Evolutionary conservation across 1,140 invertebrate genomes (phyloP), one percentile per base, ranked within the genome.

Genomic region (Sinonovacula constricta): DNA sequence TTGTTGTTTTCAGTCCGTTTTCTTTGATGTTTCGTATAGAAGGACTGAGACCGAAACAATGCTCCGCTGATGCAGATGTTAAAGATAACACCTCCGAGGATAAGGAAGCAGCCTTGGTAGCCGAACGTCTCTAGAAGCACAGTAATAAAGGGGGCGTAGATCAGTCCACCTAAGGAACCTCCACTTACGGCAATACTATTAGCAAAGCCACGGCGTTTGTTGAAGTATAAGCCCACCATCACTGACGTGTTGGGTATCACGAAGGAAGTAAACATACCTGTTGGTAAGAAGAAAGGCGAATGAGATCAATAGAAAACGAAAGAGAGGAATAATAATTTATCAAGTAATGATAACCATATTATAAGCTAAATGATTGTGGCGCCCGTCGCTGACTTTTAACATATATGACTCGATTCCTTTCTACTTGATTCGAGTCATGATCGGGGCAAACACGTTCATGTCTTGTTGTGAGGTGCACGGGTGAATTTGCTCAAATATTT

Each of bases 61-160:
- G 65, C 53, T 10, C 22, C 74, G 57, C 31, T 51, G 10, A 77
- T 30, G 33, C 63, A 77, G 1, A 54, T 65, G 31, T 77, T 57
- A 10, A 77, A 33, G 12, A 77, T 2, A n/a, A 68, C 30, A n/a
- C 49, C 74, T 26, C 33, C 63, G 1, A 77, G 15, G n/a, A 77
- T 45, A 10, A 77, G 34, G 3, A 68, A 2, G 49, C 51, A 68
- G 15, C 71, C 71, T 22, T 65, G 39, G 33, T 75, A 75, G 7
- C 71, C 71, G 34, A 65, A 75, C 26, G n/a, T 39, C 3, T 22
- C 4, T 4, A 75, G 15, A 0, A 65, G 33, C 24, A 28, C 36
- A 31, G 71, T 65, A 18, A 75, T 53, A 3, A 75, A n/a, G 30
- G 71, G 71, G 14, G 71, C 71, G 33, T 65, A 75, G 28, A 75